A percentile compares a stretch with the other conserved stretches of the same genome.
Evolutionary conservation across 2,113 vertebrate species (phyloP).

Genomic region (Tachysurus vachellii): DNA sequence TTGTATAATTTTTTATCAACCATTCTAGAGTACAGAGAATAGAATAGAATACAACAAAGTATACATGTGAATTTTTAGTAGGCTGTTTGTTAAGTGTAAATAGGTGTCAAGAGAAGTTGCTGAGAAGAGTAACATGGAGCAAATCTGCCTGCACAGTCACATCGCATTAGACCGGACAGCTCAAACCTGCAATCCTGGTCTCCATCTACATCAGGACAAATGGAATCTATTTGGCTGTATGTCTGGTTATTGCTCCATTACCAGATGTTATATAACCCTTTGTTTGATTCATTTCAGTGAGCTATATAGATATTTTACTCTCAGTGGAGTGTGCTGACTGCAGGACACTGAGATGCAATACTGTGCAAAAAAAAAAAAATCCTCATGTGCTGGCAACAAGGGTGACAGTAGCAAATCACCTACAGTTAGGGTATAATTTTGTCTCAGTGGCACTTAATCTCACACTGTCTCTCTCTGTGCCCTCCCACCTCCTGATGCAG

Average conservation of each 20-base stretch:
- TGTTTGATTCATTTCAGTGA: conserved; percentile 1
- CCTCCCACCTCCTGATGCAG: background rate
- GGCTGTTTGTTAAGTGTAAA: background rate
- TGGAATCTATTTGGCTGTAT: background rate
- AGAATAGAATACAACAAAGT: background rate
- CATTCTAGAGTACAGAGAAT: background rate
- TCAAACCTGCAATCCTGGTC: conserved; percentile 19
- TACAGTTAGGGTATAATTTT: background rate
- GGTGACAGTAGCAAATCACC: conserved; percentile 1
- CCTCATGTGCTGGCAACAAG: background rate
- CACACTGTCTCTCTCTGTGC: background rate
- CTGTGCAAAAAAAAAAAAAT: conserved; percentile 13
- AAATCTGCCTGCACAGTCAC: conserved; percentile 7
- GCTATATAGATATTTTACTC: conserved; percentile 17
- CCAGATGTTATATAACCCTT: conserved; percentile 24
- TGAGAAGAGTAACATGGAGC: background rate
- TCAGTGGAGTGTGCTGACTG: background rate
- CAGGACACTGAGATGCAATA: background rate
- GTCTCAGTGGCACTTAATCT: background rate
- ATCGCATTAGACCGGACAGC: conserved; percentile 1
- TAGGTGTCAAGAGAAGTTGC: background rate
- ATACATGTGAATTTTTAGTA: background rate
- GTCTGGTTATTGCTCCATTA: conserved; percentile 10
- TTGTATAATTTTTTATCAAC: background rate
- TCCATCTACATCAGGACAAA: background rate